A percentile compares a stretch with the other conserved stretches of the same genome.
These are phyloP conservation scores for Ceyx cyanopectus DNA, from an alignment of 2,113 vertebrate species.

Conservation along the genomic window DNA sequence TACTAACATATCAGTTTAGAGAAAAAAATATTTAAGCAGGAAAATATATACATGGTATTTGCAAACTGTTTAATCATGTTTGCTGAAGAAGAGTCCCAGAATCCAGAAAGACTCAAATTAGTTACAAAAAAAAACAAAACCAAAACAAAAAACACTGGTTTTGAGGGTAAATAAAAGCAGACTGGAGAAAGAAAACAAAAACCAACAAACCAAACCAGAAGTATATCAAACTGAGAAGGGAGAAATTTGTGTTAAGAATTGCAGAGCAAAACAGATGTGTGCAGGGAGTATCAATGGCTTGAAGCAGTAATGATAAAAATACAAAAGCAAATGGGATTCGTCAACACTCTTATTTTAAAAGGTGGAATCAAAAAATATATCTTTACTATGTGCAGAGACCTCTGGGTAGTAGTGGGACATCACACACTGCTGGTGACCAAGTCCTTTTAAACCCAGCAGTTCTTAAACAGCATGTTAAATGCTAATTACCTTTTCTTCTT, in stretches of 20 bases:
- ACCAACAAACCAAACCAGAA: background rate
- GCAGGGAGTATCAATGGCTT: background rate
- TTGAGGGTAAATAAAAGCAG: background rate
- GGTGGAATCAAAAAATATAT: background rate
- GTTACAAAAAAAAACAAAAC: background rate
- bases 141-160: background rate
- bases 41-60: background rate
- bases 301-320: background rate
- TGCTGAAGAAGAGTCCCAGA: background rate
- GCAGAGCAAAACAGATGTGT: background rate
- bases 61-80: background rate
- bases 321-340: background rate
- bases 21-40: background rate
- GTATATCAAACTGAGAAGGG: background rate
- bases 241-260: background rate
- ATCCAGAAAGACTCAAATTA: background rate
- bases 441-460: background rate
- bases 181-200: no score
- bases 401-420: background rate
- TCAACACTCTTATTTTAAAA: background rate
- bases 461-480: background rate
- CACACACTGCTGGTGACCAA: background rate
- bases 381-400: background rate
- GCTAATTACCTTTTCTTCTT: background rate
- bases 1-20: background rate